Base-by-base conservation (phyloP, 2,888 invertebrate species). In the Limnephilus lunatus region DNA sequence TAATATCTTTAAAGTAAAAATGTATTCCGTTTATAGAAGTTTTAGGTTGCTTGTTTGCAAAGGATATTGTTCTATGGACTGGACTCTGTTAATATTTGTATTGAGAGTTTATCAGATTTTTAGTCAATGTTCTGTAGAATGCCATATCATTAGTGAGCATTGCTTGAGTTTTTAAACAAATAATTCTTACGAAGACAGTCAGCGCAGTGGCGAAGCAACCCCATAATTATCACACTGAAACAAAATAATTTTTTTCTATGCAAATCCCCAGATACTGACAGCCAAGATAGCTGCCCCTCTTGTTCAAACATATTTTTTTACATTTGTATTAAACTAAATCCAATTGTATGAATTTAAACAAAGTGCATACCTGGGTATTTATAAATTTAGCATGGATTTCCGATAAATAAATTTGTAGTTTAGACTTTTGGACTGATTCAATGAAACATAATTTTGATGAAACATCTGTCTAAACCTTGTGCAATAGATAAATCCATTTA, bases 91-190 rank as follows among this genome's bases (percentile, higher is more conserved):
- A 68, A 68, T 68, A 68, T 68, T 68, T 19, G 19, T 19, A 19
- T 68, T 68, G 19, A 68, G 19, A 68, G 68, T 68, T 19, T 68
- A 68, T 68, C 68, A 68, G 68, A 68, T 68, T 7, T 68, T 68
- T 68, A 68, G 68, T 68, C 68, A n/a, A 68, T 68, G 85, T 85
- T 85, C 31, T 85, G n/a, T 39, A 19, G 35, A 85, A 39, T 85
- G 32, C 39, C 85, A 85, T 85, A 85, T 85, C 85, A 53, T 30
- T 87, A 31, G 87, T 44, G 39, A 15, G 87, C 19, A 86, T 39
- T 86, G 44, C 68, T 68, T n/a, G 68, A 68, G 68, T 68, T 19
- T 53, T 19, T 53, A 53, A 53, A 53, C 68, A 68, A 68, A 68
- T 68, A 68, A 68, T 25, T 68, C 53, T 53, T 53, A 53, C 19